Conservation (phyloP, 2,888 invertebrate species). For the Ornithoptera alexandrae region DNA sequence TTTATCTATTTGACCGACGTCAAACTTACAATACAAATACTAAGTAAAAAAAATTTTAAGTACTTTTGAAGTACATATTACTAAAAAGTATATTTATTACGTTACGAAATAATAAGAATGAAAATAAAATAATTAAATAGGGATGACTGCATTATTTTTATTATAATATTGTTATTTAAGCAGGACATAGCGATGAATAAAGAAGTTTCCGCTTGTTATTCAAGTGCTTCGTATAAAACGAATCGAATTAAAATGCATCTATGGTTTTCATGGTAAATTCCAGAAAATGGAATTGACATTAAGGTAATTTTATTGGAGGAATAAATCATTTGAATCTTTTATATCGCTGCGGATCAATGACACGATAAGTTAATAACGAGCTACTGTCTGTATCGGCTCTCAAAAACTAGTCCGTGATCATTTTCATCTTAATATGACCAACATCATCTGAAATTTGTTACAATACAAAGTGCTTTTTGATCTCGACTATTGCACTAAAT, state of each 20-base stretch:
- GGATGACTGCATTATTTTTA: too few species aligned
- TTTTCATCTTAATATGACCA: neutral
- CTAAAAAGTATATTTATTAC: too few species aligned
- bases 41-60: too few species aligned
- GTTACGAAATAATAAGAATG: too few species aligned
- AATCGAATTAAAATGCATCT: neutral
- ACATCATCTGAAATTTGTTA: too few species aligned
- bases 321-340: neutral
- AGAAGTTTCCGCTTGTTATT: too few species aligned
- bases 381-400: neutral
- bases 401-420: neutral
- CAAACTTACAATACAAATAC: too few species aligned
- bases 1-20: too few species aligned
- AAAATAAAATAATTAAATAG: too few species aligned
- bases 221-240: neutral
- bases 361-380: neutral
- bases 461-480: too few species aligned
- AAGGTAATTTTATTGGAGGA: neutral
- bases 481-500: too few species aligned
- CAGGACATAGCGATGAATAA: neutral
- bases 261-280: neutral
- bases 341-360: neutral
- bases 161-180: neutral
- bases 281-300: neutral
- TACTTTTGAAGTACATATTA: too few species aligned